A percentile compares a stretch with the other conserved stretches of the same genome.
phyloP scores from a whole-genome alignment of 2,113 vertebrate species.

The Thalassoma bifasciatum region DNA sequence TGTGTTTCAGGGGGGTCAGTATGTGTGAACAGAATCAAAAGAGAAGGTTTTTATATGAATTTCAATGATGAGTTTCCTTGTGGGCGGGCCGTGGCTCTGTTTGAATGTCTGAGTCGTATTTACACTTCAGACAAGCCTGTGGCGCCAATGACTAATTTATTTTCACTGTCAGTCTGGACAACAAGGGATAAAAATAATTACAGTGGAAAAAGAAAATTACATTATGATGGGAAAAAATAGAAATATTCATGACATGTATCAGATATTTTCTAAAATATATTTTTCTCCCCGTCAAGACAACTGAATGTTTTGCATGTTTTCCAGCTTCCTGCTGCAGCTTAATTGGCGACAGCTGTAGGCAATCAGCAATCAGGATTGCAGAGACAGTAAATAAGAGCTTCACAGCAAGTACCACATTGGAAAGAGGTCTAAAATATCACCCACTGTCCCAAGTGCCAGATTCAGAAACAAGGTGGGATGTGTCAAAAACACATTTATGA shows the following conservation, averaged over 20 bases:
- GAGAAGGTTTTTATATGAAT: conserved; percentile 67
- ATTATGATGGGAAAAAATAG: conserved; percentile 2
- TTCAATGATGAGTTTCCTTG: conserved; percentile 59
- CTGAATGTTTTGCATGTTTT: conserved; percentile 29
- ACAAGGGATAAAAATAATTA: conserved; percentile 37
- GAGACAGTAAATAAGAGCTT: conserved; percentile 61
- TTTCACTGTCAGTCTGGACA: conserved; percentile 36
- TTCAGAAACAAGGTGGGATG: conserved; percentile 14
- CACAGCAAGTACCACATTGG: conserved; percentile 22
- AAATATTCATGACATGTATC: not conserved
- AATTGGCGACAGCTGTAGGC: conserved; percentile 73
- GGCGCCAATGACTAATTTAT: conserved; percentile 24
- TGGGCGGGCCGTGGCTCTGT: conserved; percentile 37
- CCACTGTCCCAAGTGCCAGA: conserved; percentile 30
- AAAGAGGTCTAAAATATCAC: conserved; percentile 39
- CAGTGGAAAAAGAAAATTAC: not conserved
- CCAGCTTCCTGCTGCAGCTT: conserved; percentile 37
- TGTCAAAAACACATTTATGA: conserved; percentile 2
- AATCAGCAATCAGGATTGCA: conserved; percentile 73
- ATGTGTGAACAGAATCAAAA: conserved; percentile 67
- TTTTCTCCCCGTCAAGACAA: not conserved
- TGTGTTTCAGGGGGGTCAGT: not conserved
- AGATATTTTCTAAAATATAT: not conserved
- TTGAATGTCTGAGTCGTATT: conserved; percentile 59
- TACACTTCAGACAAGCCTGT: conserved; percentile 52